Percentiles rank a stretch among this genome's conserved stretches.
Conservation (phyloP, 37 sponge, comb jelly and placozoan genomes). For the Mnemiopsis leidyi region DNA sequence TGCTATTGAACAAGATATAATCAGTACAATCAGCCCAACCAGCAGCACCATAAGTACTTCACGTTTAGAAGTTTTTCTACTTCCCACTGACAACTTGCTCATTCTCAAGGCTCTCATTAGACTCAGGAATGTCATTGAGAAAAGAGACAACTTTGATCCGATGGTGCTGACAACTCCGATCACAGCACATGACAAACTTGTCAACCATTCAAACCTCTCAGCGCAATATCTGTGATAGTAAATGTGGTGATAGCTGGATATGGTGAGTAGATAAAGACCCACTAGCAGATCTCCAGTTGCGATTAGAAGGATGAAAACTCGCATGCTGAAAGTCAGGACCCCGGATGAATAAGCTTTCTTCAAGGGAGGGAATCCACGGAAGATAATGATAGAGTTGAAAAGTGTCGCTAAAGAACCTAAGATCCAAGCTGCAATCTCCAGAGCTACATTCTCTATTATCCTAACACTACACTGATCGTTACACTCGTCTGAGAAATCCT, state of each 20-base stretch:
- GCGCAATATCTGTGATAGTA: not conserved
- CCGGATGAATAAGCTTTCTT: not conserved
- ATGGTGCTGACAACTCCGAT: not conserved
- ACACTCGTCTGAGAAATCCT: not conserved
- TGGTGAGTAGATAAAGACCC: not conserved
- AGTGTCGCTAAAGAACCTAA: not conserved
- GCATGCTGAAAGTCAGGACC: not conserved
- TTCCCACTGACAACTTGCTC: not conserved
- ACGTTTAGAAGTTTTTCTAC: not conserved
- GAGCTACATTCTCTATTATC: not conserved
- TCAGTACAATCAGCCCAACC: not conserved
- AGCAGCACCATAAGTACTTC: not conserved
- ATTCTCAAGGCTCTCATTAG: not conserved
- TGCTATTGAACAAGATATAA: not conserved
- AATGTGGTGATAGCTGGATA: not conserved
- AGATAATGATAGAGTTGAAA: not conserved
- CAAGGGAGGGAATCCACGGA: not conserved
- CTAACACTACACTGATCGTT: not conserved
- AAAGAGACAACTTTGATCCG: not conserved
- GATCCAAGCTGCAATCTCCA: not conserved
- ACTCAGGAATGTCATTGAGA: conserved; percentile 1
- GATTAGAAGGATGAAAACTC: not conserved
- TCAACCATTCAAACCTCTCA: not conserved
- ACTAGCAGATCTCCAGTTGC: not conserved
- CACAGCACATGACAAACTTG: not conserved